Evolutionary conservation across 1,140 invertebrate species (phyloP), one percentile per base, ranked within the genome.

Genomic region (Mycetomoellerius zeteki): DNA sequence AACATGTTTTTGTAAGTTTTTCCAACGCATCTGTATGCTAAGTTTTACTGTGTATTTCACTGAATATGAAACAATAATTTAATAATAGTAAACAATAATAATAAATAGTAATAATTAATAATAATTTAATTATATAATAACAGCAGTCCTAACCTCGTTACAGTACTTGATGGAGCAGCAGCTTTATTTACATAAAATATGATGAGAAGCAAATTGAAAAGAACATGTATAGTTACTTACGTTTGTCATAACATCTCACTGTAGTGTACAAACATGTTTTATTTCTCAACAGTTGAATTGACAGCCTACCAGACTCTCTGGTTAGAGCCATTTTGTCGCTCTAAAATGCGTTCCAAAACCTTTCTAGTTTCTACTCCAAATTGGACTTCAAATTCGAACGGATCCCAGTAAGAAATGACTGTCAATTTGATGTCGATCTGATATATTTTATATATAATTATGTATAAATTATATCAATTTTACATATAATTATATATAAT

Each of bases 91-190:
- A 43, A 10, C 0, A 43, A 43, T 37, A 37, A 37, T 43, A 43
- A 43, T 43, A 43, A 43, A 12, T 43, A 43, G 3, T 43, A 43
- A 43, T 33, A 33, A 8, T 8, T 33, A 24, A 71, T 73, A 16
- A 58, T 8, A 50, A 43, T 16, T 76, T 65, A 73, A 47, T 88
- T 88, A 88, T 12, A 21, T 89, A 88, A 84, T 84, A 85, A 30
- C 43, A 50, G 16, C 8, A 76, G 6, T 7, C n/a, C 56, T 88
- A 88, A 88, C 73, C 81, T 89, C 14, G 24, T 72, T 8, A 52
- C 10, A 2, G 1, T 24, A 19, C n/a, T 69, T 24, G 2, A 2
- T 12, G 21, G 6, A 27, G 64, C 4, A 50, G 27, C 16, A n/a
- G 3, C 10, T 19, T 33, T 30, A 3, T 16, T 52, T 14, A 4